Percentiles rank a stretch among this genome's conserved stretches.
phyloP scores from a whole-genome alignment of 2,888 invertebrate genomes.

The Tanytarsus gracilentus region DNA sequence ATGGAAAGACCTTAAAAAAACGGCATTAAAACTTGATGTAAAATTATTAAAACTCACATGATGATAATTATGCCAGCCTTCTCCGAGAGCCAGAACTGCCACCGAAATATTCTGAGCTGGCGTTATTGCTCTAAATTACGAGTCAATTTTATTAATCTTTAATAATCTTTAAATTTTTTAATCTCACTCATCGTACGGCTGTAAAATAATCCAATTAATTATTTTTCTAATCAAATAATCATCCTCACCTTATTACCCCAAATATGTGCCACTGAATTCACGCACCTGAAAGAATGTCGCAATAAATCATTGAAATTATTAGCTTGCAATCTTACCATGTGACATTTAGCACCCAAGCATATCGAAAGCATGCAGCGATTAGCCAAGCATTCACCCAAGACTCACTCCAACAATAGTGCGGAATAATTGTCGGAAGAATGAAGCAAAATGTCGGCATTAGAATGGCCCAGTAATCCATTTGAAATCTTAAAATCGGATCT shows the following conservation, averaged over 20 bases:
- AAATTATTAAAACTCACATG: too few relatives aligned
- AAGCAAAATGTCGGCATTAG: background rate
- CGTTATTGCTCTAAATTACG: background rate
- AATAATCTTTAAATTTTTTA: background rate
- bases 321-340: too few relatives aligned
- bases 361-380: background rate
- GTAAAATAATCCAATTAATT: too few relatives aligned
- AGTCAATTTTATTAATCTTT: too few relatives aligned
- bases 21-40: too few relatives aligned
- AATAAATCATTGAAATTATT: slow-evolving; percentile 6
- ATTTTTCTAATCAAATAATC: too few relatives aligned
- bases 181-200: background rate
- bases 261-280: background rate
- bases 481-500: slow-evolving; percentile 76
- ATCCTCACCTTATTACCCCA: background rate
- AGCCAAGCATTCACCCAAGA: background rate
- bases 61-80: slow-evolving; percentile 20
- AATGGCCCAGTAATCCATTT: slow-evolving; percentile 64
- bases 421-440: background rate
- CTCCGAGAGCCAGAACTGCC: slow-evolving; percentile 8
- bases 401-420: background rate
- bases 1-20: too few relatives aligned
- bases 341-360: background rate
- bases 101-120: background rate
- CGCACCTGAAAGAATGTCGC: background rate